Conservation (phyloP, 2,113 vertebrate species). For the Hemiscyllium ocellatum region DNA sequence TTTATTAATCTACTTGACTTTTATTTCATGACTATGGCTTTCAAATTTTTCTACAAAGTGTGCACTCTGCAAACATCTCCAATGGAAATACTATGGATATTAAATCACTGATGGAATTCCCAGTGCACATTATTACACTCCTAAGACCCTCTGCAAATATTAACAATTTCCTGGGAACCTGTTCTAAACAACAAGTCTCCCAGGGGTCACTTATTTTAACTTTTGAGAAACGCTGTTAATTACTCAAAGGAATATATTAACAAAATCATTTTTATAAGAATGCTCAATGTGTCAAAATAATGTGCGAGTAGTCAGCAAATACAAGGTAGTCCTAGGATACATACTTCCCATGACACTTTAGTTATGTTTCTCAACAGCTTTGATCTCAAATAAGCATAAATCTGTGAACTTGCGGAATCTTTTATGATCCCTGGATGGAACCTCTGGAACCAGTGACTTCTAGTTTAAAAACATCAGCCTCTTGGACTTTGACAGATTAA, state of each 20-base stretch:
- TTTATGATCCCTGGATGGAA: neutral
- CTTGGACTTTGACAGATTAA: neutral
- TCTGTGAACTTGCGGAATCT: neutral
- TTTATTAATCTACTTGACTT: neutral
- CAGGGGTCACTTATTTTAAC: neutral
- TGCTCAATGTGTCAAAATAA: neutral
- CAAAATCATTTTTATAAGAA: neutral
- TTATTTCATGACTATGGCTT: neutral
- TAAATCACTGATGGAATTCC: neutral
- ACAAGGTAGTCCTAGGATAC: neutral
- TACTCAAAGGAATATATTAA: neutral
- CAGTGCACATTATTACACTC: neutral
- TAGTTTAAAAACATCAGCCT: neutral
- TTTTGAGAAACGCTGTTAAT: neutral
- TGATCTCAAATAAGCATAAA: neutral
- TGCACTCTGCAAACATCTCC: neutral
- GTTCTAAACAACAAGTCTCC: neutral
- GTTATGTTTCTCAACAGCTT: neutral
- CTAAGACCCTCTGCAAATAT: neutral
- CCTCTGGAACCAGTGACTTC: neutral
- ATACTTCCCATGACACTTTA: neutral
- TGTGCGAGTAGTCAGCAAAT: neutral
- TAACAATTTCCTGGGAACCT: neutral
- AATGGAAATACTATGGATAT: neutral
- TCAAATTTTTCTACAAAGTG: neutral